These are phyloP conservation scores for Netelia virgata DNA, from an alignment of 2,888 invertebrate genomes.

Conservation along the genomic window DNA sequence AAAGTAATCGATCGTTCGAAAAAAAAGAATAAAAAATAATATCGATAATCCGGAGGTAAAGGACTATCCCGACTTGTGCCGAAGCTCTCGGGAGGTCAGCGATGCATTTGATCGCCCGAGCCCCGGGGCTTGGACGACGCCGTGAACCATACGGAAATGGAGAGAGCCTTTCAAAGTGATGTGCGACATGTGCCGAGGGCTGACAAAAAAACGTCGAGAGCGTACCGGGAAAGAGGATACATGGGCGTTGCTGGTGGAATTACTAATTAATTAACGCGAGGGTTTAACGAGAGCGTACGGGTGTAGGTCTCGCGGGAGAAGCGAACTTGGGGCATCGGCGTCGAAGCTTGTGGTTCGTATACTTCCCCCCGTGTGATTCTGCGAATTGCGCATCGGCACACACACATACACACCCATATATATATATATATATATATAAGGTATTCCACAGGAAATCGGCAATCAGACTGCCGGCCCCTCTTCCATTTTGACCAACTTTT, in stretches of 20 bases:
- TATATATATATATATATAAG: too few species aligned
- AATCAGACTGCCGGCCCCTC: too few species aligned
- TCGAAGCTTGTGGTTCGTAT: conserved; percentile 52
- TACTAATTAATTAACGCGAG: conserved; percentile 63
- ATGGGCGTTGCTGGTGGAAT: conserved; percentile 34
- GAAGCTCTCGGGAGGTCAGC: neutral
- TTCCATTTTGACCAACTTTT: too few species aligned
- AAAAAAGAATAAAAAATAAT: neutral
- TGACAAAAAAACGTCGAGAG: neutral
- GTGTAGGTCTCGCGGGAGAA: conserved; percentile 3
- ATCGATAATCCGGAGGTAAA: neutral
- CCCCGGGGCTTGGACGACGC: conserved; percentile 12
- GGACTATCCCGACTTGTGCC: neutral
- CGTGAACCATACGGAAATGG: neutral
- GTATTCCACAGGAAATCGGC: too few species aligned
- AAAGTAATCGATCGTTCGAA: neutral
- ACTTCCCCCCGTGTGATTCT: neutral
- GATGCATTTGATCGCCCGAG: conserved; percentile 4
- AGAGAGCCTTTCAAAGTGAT: conserved; percentile 43
- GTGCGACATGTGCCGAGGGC: neutral
- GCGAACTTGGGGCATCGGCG: conserved; percentile 46
- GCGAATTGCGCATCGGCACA: conserved; percentile 22
- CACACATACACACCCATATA: neutral
- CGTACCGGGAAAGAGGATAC: neutral
- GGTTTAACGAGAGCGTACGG: conserved; percentile 40